phyloP scores from a whole-genome alignment of 2,888 invertebrate genomes.

The Apodemia hepburni region DNA sequence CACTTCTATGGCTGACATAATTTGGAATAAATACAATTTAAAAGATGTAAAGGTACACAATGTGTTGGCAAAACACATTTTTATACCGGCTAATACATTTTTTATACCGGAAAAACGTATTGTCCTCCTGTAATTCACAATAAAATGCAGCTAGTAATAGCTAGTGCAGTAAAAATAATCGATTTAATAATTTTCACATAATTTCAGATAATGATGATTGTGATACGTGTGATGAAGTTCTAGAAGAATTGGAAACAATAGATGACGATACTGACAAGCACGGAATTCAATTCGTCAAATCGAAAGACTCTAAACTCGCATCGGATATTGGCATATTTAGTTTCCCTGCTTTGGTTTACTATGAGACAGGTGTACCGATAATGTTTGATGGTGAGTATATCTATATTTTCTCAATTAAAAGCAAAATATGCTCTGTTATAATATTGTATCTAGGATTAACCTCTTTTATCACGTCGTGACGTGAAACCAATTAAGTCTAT shows the following conservation, averaged over 20 bases:
- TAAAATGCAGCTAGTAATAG: too few relatives aligned
- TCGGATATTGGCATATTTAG: slow-evolving; percentile 95
- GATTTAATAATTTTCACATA: not conserved
- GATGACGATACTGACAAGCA: slow-evolving; percentile 96
- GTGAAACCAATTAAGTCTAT: too few relatives aligned
- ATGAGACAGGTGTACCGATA: slow-evolving; percentile 95
- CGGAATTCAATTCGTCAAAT: slow-evolving; percentile 96
- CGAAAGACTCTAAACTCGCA: slow-evolving; percentile 93
- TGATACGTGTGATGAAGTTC: slow-evolving; percentile 89
- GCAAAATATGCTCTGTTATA: not conserved
- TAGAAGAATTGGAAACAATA: slow-evolving; percentile 94
- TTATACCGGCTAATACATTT: too few relatives aligned
- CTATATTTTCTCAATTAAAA: not conserved
- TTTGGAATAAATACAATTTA: too few relatives aligned
- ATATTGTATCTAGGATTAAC: not conserved
- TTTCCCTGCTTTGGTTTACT: slow-evolving; percentile 95
- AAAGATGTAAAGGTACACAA: too few relatives aligned
- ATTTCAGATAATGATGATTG: slow-evolving; percentile 90
- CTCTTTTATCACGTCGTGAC: too few relatives aligned
- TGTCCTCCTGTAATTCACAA: too few relatives aligned
- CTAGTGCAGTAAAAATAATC: slow-evolving; percentile 4
- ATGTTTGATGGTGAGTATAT: slow-evolving; percentile 93
- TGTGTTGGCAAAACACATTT: too few relatives aligned
- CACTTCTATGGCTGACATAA: too few relatives aligned
- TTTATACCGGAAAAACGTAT: too few relatives aligned